These are phyloP conservation scores for Buceros bicornis DNA, from an alignment of 2,797 vertebrate species.

Conservation along the genomic window DNA sequence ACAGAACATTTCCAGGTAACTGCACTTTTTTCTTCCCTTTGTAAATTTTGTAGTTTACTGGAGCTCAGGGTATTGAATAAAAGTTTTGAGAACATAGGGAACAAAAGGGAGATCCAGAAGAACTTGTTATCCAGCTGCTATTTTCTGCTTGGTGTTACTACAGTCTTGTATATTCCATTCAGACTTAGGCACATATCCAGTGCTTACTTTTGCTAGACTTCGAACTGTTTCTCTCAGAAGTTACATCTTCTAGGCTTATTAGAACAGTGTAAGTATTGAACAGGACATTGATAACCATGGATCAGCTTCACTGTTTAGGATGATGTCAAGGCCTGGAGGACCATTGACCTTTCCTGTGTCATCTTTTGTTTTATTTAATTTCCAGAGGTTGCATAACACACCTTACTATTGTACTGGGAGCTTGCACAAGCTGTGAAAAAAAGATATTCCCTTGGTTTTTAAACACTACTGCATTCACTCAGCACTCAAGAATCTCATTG, in stretches of 20 bases:
- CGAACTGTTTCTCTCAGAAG: neutral
- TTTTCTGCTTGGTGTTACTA: neutral
- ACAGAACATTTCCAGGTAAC: neutral
- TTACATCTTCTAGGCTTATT: neutral
- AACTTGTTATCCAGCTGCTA: neutral
- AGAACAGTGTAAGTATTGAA: neutral
- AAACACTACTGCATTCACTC: neutral
- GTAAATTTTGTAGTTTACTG: neutral
- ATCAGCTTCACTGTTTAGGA: neutral
- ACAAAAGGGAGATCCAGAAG: neutral
- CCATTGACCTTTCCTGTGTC: neutral
- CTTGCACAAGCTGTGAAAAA: neutral
- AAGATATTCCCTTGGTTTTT: neutral
- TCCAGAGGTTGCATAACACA: neutral
- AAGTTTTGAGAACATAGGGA: neutral
- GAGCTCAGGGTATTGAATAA: neutral
- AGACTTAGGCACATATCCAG: accelerated
- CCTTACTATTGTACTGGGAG: neutral
- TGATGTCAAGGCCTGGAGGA: neutral
- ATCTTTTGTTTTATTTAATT: neutral
- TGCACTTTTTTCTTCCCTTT: neutral
- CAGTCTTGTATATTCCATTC: neutral
- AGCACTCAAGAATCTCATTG: neutral
- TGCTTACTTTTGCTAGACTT: neutral
- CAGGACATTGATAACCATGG: neutral